Conservation (phyloP, 2,888 invertebrate species). For the Shargacucullia verbasci region DNA sequence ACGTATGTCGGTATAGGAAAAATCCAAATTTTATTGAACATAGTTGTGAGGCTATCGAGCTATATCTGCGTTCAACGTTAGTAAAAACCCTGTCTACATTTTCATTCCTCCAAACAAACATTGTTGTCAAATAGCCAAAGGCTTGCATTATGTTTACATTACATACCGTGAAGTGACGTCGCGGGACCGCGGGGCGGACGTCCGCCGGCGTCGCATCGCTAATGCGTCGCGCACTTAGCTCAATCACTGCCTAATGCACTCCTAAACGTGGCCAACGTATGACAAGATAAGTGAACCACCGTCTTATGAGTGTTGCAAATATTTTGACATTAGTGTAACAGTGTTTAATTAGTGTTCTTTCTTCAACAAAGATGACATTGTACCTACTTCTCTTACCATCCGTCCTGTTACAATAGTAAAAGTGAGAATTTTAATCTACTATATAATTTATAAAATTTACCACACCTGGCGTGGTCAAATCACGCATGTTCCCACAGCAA, state of each 20-base stretch:
- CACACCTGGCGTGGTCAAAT: too few relatives aligned
- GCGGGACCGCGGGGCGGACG: slow-evolving; percentile 67
- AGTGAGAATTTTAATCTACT: too few relatives aligned
- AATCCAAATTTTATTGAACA: too few relatives aligned
- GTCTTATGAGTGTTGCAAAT: slow-evolving; percentile 29
- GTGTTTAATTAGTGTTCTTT: too few relatives aligned
- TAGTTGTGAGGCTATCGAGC: too few relatives aligned
- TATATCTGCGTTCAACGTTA: neutral
- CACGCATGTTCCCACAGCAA: too few relatives aligned
- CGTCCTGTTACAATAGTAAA: too few relatives aligned
- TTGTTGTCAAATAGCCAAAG: slow-evolving; percentile 40
- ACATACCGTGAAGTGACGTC: slow-evolving; percentile 75
- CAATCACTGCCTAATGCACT: slow-evolving; percentile 69
- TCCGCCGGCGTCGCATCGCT: slow-evolving; percentile 85
- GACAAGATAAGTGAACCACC: slow-evolving; percentile 43
- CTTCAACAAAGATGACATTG: too few relatives aligned
- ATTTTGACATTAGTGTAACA: slow-evolving; percentile 34
- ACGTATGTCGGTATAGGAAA: too few relatives aligned
- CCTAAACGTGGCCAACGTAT: slow-evolving; percentile 45
- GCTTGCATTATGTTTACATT: slow-evolving; percentile 69
- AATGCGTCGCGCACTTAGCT: slow-evolving; percentile 84
- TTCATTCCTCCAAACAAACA: slow-evolving; percentile 15
- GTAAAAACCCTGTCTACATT: too few relatives aligned
- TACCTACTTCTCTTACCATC: too few relatives aligned
- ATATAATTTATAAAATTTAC: too few relatives aligned